Conservation (phyloP, 2,888 invertebrate species). For the Diloba caeruleocephala region DNA sequence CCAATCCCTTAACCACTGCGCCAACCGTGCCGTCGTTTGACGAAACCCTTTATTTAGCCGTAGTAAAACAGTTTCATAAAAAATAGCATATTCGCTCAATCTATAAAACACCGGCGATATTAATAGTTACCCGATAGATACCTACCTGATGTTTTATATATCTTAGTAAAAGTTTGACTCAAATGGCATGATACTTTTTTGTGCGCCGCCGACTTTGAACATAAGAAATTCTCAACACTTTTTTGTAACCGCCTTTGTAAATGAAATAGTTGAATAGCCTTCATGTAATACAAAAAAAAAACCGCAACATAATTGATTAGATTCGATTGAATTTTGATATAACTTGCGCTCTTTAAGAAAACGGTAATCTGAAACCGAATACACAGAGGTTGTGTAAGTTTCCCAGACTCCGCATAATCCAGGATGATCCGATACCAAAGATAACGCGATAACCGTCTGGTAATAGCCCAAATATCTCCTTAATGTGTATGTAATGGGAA, state of each 20-base stretch:
- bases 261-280: slow-evolving; percentile 16
- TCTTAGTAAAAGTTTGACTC: no score
- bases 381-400: slow-evolving; percentile 46
- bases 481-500: slow-evolving; percentile 81
- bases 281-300: slow-evolving; percentile 18
- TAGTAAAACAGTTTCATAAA: no score
- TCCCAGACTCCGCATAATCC: slow-evolving; percentile 78
- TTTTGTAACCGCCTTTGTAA: slow-evolving; percentile 9
- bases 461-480: slow-evolving; percentile 81
- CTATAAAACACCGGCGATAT: no score
- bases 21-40: no score
- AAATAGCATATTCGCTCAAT: no score
- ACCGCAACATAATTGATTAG: slow-evolving; percentile 8
- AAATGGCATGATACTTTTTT: no score
- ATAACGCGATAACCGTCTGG: slow-evolving; percentile 83
- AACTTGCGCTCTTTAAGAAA: neutral
- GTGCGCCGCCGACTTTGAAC: slow-evolving; percentile 1
- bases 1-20: no score
- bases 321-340: slow-evolving; percentile 1
- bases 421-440: slow-evolving; percentile 72
- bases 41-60: no score
- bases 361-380: slow-evolving; percentile 20
- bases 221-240: slow-evolving; percentile 8
- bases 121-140: no score
- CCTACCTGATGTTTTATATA: no score